Evolutionary conservation across 2,797 vertebrate genomes (phyloP).

Genomic region (Triplophysa bombifrons): DNA sequence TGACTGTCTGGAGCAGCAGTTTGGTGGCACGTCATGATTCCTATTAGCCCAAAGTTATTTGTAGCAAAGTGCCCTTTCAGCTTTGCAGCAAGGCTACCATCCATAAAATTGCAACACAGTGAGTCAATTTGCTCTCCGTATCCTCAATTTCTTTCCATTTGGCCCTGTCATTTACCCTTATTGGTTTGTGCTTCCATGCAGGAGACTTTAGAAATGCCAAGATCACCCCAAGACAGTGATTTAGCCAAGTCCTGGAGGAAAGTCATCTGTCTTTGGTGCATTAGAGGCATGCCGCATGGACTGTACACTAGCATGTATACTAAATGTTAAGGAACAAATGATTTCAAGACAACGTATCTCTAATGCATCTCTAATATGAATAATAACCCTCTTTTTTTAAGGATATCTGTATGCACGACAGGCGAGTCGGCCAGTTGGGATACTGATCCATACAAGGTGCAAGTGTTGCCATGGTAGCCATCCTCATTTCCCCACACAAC

Average conservation of each 20-base stretch:
- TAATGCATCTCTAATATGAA: background rate
- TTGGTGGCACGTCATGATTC: background rate
- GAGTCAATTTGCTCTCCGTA: background rate
- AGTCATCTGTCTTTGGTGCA: slow-evolving; percentile 49
- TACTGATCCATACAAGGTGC: slow-evolving; percentile 75
- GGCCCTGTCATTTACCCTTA: slow-evolving; percentile 33
- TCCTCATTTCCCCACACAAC: slow-evolving; percentile 72
- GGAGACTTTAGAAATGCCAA: slow-evolving; percentile 60
- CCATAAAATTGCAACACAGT: slow-evolving; percentile 15
- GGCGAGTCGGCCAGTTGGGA: slow-evolving; percentile 70
- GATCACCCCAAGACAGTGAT: slow-evolving; percentile 64
- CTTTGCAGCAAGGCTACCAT: slow-evolving; percentile 9
- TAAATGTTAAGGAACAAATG: slow-evolving; percentile 64
- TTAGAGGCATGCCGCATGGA: slow-evolving; percentile 72
- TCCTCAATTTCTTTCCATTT: slow-evolving; percentile 1
- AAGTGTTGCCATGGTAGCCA: slow-evolving; percentile 69
- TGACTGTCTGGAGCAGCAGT: background rate
- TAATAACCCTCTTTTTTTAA: slow-evolving; percentile 32
- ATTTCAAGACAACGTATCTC: background rate
- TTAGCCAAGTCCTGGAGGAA: slow-evolving; percentile 70
- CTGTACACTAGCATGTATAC: slow-evolving; percentile 71
- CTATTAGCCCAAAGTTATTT: slow-evolving; percentile 7
- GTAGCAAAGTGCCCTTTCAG: slow-evolving; percentile 6
- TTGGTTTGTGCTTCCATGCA: slow-evolving; percentile 23
- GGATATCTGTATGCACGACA: slow-evolving; percentile 78